Percentiles rank a stretch among this genome's conserved stretches.
Conservation (phyloP, 1,140 invertebrate species). For the Cecropterus lyciades region DNA sequence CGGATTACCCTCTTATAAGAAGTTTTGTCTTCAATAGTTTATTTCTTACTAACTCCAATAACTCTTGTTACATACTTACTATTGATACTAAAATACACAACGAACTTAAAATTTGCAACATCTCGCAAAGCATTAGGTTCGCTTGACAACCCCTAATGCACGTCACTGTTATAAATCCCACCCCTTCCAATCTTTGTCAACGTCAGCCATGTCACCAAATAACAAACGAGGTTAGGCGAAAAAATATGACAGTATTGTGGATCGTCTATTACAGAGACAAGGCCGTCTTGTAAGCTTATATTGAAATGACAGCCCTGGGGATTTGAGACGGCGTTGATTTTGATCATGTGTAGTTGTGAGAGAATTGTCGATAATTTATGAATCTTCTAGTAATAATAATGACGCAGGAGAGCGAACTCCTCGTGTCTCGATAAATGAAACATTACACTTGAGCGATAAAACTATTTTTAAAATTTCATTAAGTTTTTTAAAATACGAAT, state of each 20-base stretch:
- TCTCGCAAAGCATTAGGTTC: no score
- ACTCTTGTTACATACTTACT: no score
- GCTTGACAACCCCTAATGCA: constrained; percentile 5
- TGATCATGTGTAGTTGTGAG: not conserved
- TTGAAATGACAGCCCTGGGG: not conserved
- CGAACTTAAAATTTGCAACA: not conserved
- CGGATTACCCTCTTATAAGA: no score
- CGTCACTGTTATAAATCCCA: constrained; percentile 16
- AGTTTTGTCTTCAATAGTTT: no score
- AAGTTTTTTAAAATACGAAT: no score
- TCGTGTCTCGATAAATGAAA: no score
- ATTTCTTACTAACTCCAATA: no score
- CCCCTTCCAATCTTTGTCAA: constrained; percentile 25
- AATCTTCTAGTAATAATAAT: no score
- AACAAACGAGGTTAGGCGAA: constrained; percentile 17
- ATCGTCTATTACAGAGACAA: constrained; percentile 5
- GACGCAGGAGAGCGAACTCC: no score
- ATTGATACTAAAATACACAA: not conserved
- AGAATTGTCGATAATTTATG: no score
- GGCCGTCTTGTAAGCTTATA: not conserved
- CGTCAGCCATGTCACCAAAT: constrained; percentile 22
- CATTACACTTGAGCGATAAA: no score
- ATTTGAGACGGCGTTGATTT: not conserved
- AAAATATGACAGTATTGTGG: constrained; percentile 27
- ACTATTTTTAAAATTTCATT: no score